Conservation (phyloP, 2,797 vertebrate species). For the Eutrigla gurnardus region DNA sequence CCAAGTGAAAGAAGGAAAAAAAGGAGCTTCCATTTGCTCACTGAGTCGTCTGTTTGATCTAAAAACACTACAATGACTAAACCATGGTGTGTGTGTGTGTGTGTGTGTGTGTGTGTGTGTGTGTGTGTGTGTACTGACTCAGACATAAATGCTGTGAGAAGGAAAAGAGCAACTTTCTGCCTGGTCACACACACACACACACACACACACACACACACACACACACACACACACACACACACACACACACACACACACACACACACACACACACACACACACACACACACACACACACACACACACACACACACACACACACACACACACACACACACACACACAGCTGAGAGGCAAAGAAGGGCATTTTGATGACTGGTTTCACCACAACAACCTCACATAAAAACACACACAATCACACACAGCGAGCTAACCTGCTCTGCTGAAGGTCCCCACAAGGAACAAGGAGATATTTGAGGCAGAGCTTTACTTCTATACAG, state of each 20-base stretch:
- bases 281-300: slow-evolving; percentile 18
- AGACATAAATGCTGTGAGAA: slow-evolving; percentile 33
- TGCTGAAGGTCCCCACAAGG: slow-evolving; percentile 5
- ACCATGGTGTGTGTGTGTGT: slow-evolving; percentile 32
- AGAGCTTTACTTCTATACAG: not conserved
- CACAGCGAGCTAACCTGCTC: slow-evolving; percentile 14
- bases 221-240: not conserved
- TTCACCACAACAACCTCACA: not conserved
- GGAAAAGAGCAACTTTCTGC: slow-evolving; percentile 13
- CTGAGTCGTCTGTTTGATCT: slow-evolving; percentile 37
- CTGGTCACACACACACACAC: not conserved
- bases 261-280: slow-evolving; percentile 18
- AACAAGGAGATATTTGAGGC: slow-evolving; percentile 13
- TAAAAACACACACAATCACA: slow-evolving; percentile 14
- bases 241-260: not conserved
- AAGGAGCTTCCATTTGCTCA: slow-evolving; percentile 26
- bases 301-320: slow-evolving; percentile 17
- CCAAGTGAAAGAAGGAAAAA: not conserved
- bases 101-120: slow-evolving; percentile 38
- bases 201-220: not conserved
- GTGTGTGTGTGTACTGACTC: slow-evolving; percentile 38
- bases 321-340: slow-evolving; percentile 28
- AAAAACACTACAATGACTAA: slow-evolving; percentile 32
- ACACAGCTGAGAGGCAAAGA: slow-evolving; percentile 22
- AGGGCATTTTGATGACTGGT: slow-evolving; percentile 28